Evolutionary conservation across 2,113 vertebrate genomes (phyloP).

Genomic region (Marcusenius ussheri): DNA sequence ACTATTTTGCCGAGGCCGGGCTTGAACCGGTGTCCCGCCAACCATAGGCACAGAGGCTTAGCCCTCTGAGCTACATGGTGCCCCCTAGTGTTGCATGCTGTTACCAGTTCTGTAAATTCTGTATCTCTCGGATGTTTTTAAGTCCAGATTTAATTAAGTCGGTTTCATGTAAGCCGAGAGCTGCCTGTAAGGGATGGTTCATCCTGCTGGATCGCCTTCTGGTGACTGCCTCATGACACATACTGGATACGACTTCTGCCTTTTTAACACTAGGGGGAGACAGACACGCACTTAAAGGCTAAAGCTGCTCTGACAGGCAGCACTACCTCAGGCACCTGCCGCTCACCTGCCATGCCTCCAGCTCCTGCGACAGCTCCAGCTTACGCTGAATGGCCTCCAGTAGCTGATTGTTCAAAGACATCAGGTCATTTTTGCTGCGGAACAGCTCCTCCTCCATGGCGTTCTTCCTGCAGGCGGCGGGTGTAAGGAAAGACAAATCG

Average conservation of each 20-base stretch:
- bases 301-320: background rate
- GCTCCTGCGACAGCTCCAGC: conserved; percentile 69
- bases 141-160: background rate
- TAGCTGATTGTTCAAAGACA: conserved; percentile 68
- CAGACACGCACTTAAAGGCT: conserved; percentile 11
- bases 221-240: background rate
- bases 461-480: conserved; percentile 57
- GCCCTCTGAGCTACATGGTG: background rate
- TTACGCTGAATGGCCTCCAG: conserved; percentile 73
- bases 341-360: conserved; percentile 78
- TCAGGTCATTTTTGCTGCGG: conserved; percentile 64
- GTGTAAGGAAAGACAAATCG: background rate
- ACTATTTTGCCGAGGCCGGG: background rate
- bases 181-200: background rate
- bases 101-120: background rate
- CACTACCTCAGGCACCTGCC: background rate
- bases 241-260: background rate
- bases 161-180: background rate
- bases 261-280: conserved; percentile 1
- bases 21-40: background rate
- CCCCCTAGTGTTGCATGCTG: background rate
- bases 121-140: background rate
- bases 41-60: background rate
- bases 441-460: conserved; percentile 72
- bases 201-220: background rate